A percentile compares a stretch with the other conserved stretches of the same genome.
Conservation (phyloP, 2,888 invertebrate species). For the Argynnis bischoffii region DNA sequence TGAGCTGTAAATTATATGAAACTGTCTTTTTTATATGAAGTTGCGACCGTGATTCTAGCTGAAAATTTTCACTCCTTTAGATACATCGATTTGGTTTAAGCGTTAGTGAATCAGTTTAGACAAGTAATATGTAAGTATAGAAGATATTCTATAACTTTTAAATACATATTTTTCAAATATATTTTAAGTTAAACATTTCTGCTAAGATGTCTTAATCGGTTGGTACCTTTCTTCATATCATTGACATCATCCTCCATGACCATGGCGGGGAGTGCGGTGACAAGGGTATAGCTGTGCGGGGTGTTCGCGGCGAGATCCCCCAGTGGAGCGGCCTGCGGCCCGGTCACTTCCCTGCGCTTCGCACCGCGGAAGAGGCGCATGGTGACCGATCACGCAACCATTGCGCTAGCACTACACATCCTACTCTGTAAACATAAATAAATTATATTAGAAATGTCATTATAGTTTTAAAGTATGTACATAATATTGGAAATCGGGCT, state of each 20-base stretch:
- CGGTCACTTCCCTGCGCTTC: conserved; percentile 85
- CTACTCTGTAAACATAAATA: conserved; percentile 43
- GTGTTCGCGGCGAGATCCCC: conserved; percentile 65
- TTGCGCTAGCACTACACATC: conserved; percentile 65
- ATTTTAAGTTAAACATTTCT: too few relatives aligned
- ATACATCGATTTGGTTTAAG: too few relatives aligned
- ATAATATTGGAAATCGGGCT: neutral
- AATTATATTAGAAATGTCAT: neutral
- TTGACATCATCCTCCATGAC: conserved; percentile 87
- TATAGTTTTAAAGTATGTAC: neutral
- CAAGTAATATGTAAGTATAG: too few relatives aligned
- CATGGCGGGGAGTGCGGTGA: conserved; percentile 89
- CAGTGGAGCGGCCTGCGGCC: conserved; percentile 73
- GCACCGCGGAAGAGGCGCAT: conserved; percentile 86
- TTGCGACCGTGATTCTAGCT: too few relatives aligned
- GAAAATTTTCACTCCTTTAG: too few relatives aligned
- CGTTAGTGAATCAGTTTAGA: too few relatives aligned
- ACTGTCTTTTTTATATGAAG: too few relatives aligned
- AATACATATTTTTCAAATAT: too few relatives aligned
- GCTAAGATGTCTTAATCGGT: too few relatives aligned
- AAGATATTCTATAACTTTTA: too few relatives aligned
- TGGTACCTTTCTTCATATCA: conserved; percentile 83
- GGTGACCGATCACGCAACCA: conserved; percentile 79
- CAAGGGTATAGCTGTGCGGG: conserved; percentile 85
- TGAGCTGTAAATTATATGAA: neutral